A percentile compares a stretch with the other conserved stretches of the same genome.
Evolutionary conservation across 2,888 invertebrate species (phyloP).

Genomic region (Scaptomyza polygonia): DNA sequence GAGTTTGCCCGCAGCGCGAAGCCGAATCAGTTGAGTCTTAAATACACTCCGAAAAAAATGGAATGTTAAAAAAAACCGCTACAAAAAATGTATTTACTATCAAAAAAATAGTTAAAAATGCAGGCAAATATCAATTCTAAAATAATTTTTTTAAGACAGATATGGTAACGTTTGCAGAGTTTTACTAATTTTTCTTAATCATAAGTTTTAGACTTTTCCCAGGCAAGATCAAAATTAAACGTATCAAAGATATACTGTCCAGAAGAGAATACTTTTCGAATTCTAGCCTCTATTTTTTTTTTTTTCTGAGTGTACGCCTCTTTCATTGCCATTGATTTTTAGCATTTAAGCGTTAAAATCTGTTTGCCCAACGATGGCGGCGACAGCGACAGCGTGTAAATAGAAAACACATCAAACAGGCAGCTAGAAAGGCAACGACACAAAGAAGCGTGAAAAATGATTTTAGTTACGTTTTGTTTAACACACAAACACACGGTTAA

Average conservation of each 20-base stretch:
- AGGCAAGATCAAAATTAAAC: too few species aligned
- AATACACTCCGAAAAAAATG: not conserved
- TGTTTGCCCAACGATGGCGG: constrained; percentile 55
- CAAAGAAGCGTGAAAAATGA: constrained; percentile 78
- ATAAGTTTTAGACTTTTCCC: too few species aligned
- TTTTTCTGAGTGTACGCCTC: constrained; percentile 3
- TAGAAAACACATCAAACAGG: constrained; percentile 60
- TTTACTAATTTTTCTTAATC: too few species aligned
- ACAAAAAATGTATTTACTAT: not conserved
- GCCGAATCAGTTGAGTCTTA: constrained; percentile 15
- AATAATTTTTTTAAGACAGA: too few species aligned
- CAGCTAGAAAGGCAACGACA: constrained; percentile 43
- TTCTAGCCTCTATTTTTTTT: not conserved
- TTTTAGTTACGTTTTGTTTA: constrained; percentile 79
- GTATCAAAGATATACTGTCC: too few species aligned
- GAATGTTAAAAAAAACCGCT: too few species aligned
- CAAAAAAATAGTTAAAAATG: too few species aligned
- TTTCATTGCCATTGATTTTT: constrained; percentile 60
- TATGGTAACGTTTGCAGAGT: too few species aligned
- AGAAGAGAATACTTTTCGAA: too few species aligned
- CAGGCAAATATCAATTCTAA: not conserved
- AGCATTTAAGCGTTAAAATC: constrained; percentile 80
- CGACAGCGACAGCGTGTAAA: constrained; percentile 57
- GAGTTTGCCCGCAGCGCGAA: constrained; percentile 17
- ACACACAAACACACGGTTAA: constrained; percentile 50